These are phyloP conservation scores for Drosophila sp. DNA, from an alignment of 1,140 invertebrate species.

Conservation along the genomic window DNA sequence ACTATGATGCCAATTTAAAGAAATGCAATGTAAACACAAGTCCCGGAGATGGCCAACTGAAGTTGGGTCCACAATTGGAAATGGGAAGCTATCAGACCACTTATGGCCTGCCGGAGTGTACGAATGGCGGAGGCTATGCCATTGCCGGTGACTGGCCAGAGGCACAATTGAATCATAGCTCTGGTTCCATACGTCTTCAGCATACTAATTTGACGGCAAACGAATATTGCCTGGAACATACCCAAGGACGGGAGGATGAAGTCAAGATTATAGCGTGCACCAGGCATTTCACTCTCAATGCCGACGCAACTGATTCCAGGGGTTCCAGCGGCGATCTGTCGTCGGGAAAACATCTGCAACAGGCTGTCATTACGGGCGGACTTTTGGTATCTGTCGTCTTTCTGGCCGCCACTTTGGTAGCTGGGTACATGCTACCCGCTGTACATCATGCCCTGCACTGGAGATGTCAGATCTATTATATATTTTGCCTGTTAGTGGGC, in stretches of 20 bases:
- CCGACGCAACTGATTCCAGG: background rate
- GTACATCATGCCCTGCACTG: conserved; percentile 93
- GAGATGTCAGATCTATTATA: conserved; percentile 92
- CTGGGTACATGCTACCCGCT: conserved; percentile 89
- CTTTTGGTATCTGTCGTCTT: conserved; percentile 90
- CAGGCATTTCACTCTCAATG: conserved; percentile 82
- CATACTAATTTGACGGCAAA: conserved; percentile 47
- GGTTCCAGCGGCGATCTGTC: conserved; percentile 24
- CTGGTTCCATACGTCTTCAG: conserved; percentile 44
- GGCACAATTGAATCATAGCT: conserved; percentile 48
- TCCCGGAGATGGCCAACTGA: conserved; percentile 27
- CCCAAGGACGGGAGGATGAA: conserved; percentile 61
- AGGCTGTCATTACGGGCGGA: conserved; percentile 89
- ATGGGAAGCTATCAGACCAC: conserved; percentile 59
- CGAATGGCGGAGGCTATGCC: conserved; percentile 74
- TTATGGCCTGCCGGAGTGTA: conserved; percentile 84
- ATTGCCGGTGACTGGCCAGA: conserved; percentile 84
- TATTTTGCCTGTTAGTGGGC: conserved; percentile 90
- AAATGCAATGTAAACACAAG: conserved; percentile 66
- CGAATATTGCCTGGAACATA: conserved; percentile 79
- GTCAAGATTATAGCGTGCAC: conserved; percentile 87
- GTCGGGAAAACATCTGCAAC: conserved; percentile 84
- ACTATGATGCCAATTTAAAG: conserved; percentile 85
- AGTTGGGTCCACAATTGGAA: conserved; percentile 41
- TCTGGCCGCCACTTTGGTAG: conserved; percentile 89